Evolutionary conservation across 2,113 vertebrate genomes (phyloP).

Genomic region (Drymodes brunneopygia): DNA sequence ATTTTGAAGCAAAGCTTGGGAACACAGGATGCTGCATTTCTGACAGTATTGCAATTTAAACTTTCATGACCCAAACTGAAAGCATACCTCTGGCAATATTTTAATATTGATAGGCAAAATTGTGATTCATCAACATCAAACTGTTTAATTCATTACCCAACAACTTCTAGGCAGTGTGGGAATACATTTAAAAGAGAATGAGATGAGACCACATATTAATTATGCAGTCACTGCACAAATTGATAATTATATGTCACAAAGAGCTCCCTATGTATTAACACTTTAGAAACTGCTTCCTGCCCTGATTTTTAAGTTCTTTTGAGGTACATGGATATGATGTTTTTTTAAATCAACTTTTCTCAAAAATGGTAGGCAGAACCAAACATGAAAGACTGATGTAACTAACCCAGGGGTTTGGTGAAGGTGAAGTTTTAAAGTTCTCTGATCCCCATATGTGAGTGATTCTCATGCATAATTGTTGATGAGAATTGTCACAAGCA

Average conservation of each 20-base stretch:
- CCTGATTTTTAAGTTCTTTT: not conserved
- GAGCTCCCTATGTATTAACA: not conserved
- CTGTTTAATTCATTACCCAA: conserved; percentile 59
- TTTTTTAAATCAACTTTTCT: not conserved
- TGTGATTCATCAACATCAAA: conserved; percentile 53
- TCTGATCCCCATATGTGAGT: not conserved
- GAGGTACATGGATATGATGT: not conserved
- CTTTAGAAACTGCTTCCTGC: not conserved
- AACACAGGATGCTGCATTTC: not conserved
- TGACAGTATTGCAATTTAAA: not conserved
- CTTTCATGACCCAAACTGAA: conserved; percentile 21
- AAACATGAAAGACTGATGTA: not conserved
- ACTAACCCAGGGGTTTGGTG: not conserved
- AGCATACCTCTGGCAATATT: conserved; percentile 42
- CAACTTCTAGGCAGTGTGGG: conserved; percentile 7
- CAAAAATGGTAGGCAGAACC: not conserved
- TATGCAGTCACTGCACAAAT: conserved; percentile 42
- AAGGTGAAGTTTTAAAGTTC: not conserved
- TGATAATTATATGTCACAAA: not conserved
- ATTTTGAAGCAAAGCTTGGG: not conserved
- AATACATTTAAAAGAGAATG: conserved; percentile 48
- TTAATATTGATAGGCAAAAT: conserved; percentile 62
- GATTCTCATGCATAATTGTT: not conserved
- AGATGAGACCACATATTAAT: conserved; percentile 41
- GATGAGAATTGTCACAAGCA: fast-evolving